These are phyloP conservation scores for Rotaria magnacalcarata DNA, from an alignment of 2,888 invertebrate genomes.

Conservation along the genomic window DNA sequence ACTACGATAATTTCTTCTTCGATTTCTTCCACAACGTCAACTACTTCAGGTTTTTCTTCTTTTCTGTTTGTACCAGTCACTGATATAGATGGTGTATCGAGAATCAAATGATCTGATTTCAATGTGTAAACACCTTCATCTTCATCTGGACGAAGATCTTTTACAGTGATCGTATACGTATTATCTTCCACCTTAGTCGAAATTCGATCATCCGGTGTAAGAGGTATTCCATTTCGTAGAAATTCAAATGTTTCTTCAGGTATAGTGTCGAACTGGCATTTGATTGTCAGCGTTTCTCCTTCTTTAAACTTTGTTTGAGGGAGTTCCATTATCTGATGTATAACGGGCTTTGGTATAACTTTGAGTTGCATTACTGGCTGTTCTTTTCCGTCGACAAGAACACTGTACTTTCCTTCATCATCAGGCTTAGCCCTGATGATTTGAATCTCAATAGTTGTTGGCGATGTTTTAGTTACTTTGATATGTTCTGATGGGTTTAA, in stretches of 20 bases:
- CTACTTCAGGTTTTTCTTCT: not conserved
- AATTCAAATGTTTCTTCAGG: not conserved
- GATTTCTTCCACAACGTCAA: no score
- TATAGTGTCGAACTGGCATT: not conserved
- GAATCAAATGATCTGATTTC: not conserved
- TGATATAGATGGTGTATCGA: not conserved
- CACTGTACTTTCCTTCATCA: not conserved
- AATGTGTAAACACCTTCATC: slow-evolving; percentile 29
- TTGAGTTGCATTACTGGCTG: not conserved
- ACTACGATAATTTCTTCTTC: no score
- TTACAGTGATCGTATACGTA: not conserved
- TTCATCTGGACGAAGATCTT: not conserved
- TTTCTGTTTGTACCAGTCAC: not conserved
- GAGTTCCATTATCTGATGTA: not conserved
- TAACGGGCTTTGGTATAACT: not conserved
- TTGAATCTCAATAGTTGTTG: not conserved
- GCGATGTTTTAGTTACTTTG: not conserved
- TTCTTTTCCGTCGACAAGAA: not conserved
- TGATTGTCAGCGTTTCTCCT: not conserved
- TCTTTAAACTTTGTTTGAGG: not conserved
- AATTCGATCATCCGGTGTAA: not conserved
- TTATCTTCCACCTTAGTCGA: not conserved
- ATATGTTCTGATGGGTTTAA: not conserved
- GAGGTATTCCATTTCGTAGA: not conserved
- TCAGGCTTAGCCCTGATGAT: not conserved